Conservation (phyloP, 2,113 vertebrate genomes). For the Catharus fuscescens region DNA sequence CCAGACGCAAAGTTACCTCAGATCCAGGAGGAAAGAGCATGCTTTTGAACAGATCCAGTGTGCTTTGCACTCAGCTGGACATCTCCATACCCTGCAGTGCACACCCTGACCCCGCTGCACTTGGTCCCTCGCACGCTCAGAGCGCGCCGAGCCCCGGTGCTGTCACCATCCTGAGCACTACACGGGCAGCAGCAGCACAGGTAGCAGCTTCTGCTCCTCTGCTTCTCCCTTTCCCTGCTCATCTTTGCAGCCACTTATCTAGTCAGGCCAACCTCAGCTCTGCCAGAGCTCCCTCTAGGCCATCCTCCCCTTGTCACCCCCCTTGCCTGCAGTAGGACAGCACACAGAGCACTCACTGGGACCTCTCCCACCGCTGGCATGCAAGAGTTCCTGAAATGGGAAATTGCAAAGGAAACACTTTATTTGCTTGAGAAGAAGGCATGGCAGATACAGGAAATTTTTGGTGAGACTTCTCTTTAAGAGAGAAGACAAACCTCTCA, state of each 20-base stretch:
- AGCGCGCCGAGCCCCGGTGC: rapidly evolving
- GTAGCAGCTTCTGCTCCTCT: neutral
- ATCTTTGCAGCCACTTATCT: neutral
- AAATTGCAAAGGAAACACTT: neutral
- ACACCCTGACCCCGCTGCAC: rapidly evolving
- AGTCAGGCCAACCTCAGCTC: neutral
- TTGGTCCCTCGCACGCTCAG: rapidly evolving
- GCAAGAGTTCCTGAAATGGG: neutral
- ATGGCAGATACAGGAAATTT: neutral
- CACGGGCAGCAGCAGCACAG: neutral
- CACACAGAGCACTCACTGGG: rapidly evolving
- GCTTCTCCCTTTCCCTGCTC: rapidly evolving
- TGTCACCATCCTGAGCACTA: rapidly evolving
- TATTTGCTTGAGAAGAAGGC: neutral
- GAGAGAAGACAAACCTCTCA: neutral
- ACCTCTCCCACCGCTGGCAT: neutral
- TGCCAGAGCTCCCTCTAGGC: neutral
- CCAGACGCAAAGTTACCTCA: neutral
- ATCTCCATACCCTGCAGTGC: rapidly evolving
- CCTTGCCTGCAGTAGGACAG: neutral
- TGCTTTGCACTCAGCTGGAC: neutral
- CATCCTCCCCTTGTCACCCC: rapidly evolving
- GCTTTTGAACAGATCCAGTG: neutral
- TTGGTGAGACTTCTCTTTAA: neutral
- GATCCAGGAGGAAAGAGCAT: neutral